Evolutionary conservation across 2,113 vertebrate genomes (phyloP).

Genomic region (Fregata magnificens): DNA sequence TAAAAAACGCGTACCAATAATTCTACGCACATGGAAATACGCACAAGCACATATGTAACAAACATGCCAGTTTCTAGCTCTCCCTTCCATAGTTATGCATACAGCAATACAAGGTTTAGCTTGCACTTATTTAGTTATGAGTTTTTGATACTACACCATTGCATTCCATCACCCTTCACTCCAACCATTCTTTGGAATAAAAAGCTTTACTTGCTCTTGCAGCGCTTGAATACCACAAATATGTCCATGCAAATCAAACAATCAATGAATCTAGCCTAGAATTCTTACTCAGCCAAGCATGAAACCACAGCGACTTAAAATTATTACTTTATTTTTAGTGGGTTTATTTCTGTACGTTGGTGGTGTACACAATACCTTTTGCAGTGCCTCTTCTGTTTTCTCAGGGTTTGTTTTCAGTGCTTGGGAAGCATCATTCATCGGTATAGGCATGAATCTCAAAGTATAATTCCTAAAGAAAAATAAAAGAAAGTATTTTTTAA

Average conservation of each 20-base stretch:
- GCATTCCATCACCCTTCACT: neutral
- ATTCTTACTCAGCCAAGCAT: neutral
- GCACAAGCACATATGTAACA: neutral
- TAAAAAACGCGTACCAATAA: neutral
- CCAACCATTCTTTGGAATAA: neutral
- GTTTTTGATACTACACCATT: neutral
- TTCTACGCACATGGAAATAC: neutral
- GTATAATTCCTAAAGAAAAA: constrained; percentile 87
- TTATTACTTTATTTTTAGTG: neutral
- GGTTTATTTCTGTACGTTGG: neutral
- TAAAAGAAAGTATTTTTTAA: neutral
- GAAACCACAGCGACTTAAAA: neutral
- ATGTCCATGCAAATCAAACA: neutral
- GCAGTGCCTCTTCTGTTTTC: constrained; percentile 94
- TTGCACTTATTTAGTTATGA: neutral
- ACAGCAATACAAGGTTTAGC: neutral
- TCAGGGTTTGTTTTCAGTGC: constrained; percentile 94
- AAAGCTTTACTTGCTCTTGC: neutral
- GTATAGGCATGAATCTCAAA: constrained; percentile 95
- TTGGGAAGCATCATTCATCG: constrained; percentile 95
- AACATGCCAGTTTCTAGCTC: neutral
- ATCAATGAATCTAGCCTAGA: neutral
- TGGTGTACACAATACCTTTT: constrained; percentile 80
- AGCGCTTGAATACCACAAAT: neutral
- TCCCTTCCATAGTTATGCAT: neutral